Base-by-base conservation (phyloP, 2,797 vertebrate species). In the Sebastes trivittatus region DNA sequence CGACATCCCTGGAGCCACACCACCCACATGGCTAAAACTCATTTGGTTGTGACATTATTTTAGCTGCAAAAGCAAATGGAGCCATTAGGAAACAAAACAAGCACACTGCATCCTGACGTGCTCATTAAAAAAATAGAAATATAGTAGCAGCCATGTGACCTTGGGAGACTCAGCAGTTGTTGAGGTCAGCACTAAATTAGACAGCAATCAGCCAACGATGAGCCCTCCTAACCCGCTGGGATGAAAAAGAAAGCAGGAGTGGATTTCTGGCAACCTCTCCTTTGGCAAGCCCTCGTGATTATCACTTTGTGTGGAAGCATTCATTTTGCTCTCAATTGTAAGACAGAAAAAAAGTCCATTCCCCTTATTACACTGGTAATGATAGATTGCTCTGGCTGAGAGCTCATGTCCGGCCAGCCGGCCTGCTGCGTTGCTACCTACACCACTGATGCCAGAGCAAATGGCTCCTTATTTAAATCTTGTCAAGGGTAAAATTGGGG, bases 321-420 rank as follows among this genome's bases (percentile, higher is more conserved):
- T 95, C 89, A 95, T 95, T 95, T 95, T 87, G 89, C 84, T 90
- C 89, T 90, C 91, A 92, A 85, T 93, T 94, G 93, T 91, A 93
- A 84, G 89, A 87, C 87, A 89, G 89, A 87, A 91, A 87, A 83
- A 82, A 87, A 90, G 79, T 87, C 87, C 76, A 83, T 81, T 91
- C 88, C 90, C 89, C 93, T 93, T 92, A 92, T 93, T 94, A 88
- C 90, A 80, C 81, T 73, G 83, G 87, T 94, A 95, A 94, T 95
- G 91, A 95, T 91, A 94, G 92, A 94, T 93, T 93, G 80, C 89
- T 87, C 82, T 91, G 88, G 86, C 88, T 87, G 72, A 80, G 86
- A 87, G 86, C 86, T 87, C 78, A 88, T 77, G 89, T 88, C 88
- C 84, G 22, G 82, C 80, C 87, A 81, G 82, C 72, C 72, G 56